Evolutionary conservation across 1,140 invertebrate genomes (phyloP).

Genomic region (Leguminivora glycinivorella): DNA sequence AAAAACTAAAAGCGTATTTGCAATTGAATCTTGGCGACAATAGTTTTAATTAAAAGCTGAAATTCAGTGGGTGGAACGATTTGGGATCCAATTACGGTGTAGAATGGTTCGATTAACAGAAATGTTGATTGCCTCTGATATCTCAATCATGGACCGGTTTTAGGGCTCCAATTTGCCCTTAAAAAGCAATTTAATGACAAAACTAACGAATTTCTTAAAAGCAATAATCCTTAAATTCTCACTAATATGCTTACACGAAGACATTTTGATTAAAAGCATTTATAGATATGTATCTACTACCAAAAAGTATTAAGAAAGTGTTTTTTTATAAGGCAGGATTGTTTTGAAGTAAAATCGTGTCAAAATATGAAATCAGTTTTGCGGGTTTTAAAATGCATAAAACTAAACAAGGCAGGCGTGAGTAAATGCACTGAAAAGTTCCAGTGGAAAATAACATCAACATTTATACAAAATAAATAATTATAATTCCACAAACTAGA

Average conservation of each 20-base stretch:
- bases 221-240: background rate
- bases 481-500: constrained; percentile 21
- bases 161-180: background rate
- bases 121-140: constrained; percentile 23
- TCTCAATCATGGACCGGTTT: constrained; percentile 11
- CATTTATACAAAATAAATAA: background rate
- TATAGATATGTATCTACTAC: too few relatives aligned
- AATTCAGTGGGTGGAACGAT: constrained; percentile 4
- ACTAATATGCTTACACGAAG: background rate
- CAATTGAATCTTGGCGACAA: constrained; percentile 6
- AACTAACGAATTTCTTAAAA: background rate
- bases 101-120: constrained; percentile 26
- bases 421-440: background rate
- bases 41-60: constrained; percentile 23
- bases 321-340: too few relatives aligned
- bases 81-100: background rate
- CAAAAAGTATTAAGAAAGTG: too few relatives aligned
- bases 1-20: constrained; percentile 13
- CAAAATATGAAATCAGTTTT: too few relatives aligned
- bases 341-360: too few relatives aligned
- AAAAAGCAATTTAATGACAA: background rate
- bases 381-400: too few relatives aligned
- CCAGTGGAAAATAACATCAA: background rate
- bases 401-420: background rate
- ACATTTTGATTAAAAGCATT: too few relatives aligned